These are phyloP conservation scores for Pollicipes pollicipes DNA, from an alignment of 1,140 invertebrate species.

Conservation along the genomic window DNA sequence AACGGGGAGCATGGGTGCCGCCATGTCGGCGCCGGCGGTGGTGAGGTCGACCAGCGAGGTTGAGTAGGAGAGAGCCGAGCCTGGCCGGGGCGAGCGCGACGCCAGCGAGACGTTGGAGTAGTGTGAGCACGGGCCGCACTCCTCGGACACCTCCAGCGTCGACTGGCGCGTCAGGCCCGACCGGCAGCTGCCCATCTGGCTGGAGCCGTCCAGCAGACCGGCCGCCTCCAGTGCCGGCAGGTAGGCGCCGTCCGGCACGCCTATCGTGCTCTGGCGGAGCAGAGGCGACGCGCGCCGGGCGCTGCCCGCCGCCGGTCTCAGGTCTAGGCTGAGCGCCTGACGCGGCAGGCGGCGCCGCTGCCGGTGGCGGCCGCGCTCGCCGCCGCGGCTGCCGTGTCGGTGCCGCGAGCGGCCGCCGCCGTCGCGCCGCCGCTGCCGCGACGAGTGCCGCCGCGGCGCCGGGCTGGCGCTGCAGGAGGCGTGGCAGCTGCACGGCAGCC, in stretches of 20 bases:
- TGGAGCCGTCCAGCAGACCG: too few species aligned
- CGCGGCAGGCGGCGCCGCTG: not conserved
- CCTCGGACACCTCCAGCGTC: not conserved
- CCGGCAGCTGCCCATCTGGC: too few species aligned
- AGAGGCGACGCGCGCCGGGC: too few species aligned
- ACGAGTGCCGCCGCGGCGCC: too few species aligned
- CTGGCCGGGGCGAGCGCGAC: conserved; percentile 1
- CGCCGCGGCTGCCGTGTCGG: too few species aligned
- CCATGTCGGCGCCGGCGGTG: not conserved
- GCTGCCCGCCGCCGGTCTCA: not conserved
- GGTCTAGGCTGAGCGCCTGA: not conserved
- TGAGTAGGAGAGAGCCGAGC: not conserved
- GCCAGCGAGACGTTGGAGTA: not conserved
- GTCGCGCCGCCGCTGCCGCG: too few species aligned
- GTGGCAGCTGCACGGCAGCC: too few species aligned
- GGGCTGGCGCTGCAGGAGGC: too few species aligned
- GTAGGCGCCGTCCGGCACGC: not conserved
- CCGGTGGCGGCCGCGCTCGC: too few species aligned
- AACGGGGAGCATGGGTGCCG: not conserved
- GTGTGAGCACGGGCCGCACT: not conserved
- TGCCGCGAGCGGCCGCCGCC: too few species aligned
- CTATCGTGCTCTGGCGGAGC: not conserved
- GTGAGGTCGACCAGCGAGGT: not conserved
- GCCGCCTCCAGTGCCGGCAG: not conserved
- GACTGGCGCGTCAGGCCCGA: not conserved